Conservation (phyloP, 1,140 invertebrate species). For the Trichogramma pretiosum region DNA sequence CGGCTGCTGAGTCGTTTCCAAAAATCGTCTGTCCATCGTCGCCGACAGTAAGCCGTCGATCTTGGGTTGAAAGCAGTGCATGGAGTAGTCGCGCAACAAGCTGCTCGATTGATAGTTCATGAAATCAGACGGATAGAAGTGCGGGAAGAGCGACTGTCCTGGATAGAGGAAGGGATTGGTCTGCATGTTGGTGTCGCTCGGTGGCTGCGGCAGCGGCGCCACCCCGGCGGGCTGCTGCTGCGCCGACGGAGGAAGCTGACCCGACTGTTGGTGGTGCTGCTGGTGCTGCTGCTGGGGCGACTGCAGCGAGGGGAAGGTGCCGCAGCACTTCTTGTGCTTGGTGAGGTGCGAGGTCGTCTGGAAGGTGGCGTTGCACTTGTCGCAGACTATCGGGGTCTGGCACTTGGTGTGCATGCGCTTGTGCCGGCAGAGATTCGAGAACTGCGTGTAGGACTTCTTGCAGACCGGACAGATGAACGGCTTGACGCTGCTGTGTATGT, state of each 20-base stretch:
- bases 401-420: slow-evolving; percentile 96
- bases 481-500: slow-evolving; percentile 97
- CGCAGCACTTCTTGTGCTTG: slow-evolving; percentile 79
- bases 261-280: slow-evolving; percentile 46
- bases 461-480: slow-evolving; percentile 94
- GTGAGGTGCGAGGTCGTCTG: slow-evolving; percentile 75
- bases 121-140: slow-evolving; percentile 48
- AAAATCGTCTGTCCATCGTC: slow-evolving; percentile 25
- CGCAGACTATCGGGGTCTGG: slow-evolving; percentile 80
- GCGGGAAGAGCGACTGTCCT: slow-evolving; percentile 33
- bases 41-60: slow-evolving; percentile 17
- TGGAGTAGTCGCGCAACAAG: slow-evolving; percentile 48
- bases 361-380: slow-evolving; percentile 86
- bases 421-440: slow-evolving; percentile 98
- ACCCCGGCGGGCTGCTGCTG: slow-evolving; percentile 43
- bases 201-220: slow-evolving; percentile 49
- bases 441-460: slow-evolving; percentile 95
- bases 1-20: neutral
- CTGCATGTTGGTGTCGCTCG: too few species aligned
- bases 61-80: slow-evolving; percentile 52
- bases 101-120: slow-evolving; percentile 37
- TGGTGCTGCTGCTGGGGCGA: slow-evolving; percentile 45
- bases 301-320: slow-evolving; percentile 49
- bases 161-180: slow-evolving; percentile 56
- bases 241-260: slow-evolving; percentile 47